A percentile compares a stretch with the other conserved stretches of the same genome.
phyloP scores from a whole-genome alignment of 2,797 vertebrate genomes.

The Gephyroberyx darwinii region DNA sequence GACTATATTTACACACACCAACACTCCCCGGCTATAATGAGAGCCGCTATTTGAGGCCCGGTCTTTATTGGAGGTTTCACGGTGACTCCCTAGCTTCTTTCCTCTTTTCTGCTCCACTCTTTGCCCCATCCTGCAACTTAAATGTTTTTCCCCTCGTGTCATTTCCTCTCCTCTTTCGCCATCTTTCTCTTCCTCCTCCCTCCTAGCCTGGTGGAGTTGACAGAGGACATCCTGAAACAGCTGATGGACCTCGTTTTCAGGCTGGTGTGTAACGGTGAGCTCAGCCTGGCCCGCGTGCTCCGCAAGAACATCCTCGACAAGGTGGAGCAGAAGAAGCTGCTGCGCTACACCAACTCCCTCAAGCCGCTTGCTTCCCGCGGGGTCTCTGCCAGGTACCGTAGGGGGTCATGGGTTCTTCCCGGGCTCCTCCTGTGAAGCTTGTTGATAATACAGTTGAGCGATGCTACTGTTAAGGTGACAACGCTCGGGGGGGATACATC shows the following conservation, averaged over 20 bases:
- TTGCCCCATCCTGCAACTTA: too few relatives aligned
- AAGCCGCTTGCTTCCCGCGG: slow-evolving; percentile 93
- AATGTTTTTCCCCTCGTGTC: too few relatives aligned
- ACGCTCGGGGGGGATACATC: too few relatives aligned
- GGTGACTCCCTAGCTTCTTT: background rate
- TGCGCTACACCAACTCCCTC: slow-evolving; percentile 89
- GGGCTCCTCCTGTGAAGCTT: background rate
- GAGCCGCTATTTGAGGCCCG: too few relatives aligned
- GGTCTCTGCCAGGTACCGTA: slow-evolving; percentile 92
- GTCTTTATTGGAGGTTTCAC: background rate
- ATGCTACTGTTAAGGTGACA: background rate
- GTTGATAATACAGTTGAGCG: background rate
- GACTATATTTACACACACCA: too few relatives aligned
- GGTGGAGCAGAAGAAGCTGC: slow-evolving; percentile 93
- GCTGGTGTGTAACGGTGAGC: slow-evolving; percentile 93
- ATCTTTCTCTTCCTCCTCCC: background rate
- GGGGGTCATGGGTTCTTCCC: background rate
- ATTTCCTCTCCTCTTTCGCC: background rate
- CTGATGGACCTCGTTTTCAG: slow-evolving; percentile 97
- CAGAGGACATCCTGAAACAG: slow-evolving; percentile 95
- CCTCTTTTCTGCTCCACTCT: background rate
- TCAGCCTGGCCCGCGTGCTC: slow-evolving; percentile 94
- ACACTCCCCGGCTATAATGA: too few relatives aligned
- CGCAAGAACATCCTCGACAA: slow-evolving; percentile 98
- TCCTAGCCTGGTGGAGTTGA: slow-evolving; percentile 93